A percentile compares a stretch with the other conserved stretches of the same genome.
These are phyloP conservation scores for Rhinoraja longicauda DNA, from an alignment of 2,797 vertebrate species.

Conservation along the genomic window DNA sequence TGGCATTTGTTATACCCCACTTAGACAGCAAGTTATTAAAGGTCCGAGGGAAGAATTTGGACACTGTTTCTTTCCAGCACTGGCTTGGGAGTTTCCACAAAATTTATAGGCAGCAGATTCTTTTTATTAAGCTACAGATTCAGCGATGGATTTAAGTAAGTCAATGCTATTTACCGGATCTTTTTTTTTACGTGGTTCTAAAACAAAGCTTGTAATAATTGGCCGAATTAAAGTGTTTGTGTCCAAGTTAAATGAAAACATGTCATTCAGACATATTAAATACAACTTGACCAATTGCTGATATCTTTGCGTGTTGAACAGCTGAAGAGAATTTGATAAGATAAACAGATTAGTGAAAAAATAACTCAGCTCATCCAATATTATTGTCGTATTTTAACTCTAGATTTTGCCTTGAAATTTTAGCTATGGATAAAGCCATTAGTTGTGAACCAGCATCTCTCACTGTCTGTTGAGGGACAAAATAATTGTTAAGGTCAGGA, in stretches of 20 bases:
- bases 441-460: neutral
- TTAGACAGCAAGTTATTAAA: conserved; percentile 61
- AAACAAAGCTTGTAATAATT: too few species aligned
- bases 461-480: neutral
- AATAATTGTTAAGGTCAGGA: neutral
- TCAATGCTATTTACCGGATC: neutral
- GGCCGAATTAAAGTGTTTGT: conserved; percentile 10
- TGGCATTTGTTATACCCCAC: conserved; percentile 61
- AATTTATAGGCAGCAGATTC: neutral
- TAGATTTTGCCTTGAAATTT: neutral
- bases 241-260: neutral
- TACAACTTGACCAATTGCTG: neutral
- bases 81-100: conserved; percentile 52
- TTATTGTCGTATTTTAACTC: neutral
- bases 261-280: neutral
- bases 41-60: conserved; percentile 60
- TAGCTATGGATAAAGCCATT: neutral
- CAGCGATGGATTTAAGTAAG: conserved; percentile 27
- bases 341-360: neutral
- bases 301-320: neutral
- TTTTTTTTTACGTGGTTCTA: neutral
- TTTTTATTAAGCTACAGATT: neutral
- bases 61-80: conserved; percentile 47
- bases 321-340: neutral
- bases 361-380: neutral